Conservation (phyloP, 1,140 invertebrate genomes). For the Arctopsyche grandis region DNA sequence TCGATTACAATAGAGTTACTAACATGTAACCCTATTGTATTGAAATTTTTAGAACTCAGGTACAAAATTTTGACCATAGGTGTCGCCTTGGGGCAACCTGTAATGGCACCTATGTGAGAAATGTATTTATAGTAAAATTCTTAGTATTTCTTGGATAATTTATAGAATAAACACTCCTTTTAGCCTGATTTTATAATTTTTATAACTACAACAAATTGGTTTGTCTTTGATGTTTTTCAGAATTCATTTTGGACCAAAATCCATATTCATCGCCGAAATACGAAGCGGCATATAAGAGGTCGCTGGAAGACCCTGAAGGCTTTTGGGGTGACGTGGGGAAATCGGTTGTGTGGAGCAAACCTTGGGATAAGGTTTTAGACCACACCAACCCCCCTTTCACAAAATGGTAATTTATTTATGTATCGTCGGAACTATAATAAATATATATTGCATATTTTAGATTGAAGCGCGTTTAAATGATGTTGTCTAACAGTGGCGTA, state of each 20-base stretch:
- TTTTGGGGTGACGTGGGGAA: constrained; percentile 87
- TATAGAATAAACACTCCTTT: too few relatives aligned
- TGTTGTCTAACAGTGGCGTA: neutral
- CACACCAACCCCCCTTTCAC: constrained; percentile 85
- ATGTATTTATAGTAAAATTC: too few relatives aligned
- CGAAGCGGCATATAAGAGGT: constrained; percentile 73
- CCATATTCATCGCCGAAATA: constrained; percentile 63
- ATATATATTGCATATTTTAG: neutral
- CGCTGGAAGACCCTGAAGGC: constrained; percentile 80
- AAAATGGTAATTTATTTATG: constrained; percentile 76
- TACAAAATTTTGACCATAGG: too few relatives aligned
- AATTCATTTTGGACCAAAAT: constrained; percentile 49
- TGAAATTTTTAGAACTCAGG: too few relatives aligned
- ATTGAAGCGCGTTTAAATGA: neutral
- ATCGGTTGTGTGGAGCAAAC: constrained; percentile 82
- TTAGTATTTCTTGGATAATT: too few relatives aligned
- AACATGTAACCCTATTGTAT: too few relatives aligned
- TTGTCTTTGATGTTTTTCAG: constrained; percentile 33
- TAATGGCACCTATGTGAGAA: too few relatives aligned
- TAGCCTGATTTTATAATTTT: too few relatives aligned
- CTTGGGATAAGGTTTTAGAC: constrained; percentile 86
- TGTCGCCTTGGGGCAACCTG: too few relatives aligned
- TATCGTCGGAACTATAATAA: neutral
- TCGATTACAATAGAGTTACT: too few relatives aligned
- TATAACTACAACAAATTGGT: too few relatives aligned